Base-by-base conservation (phyloP, 1,140 invertebrate genomes). In the Periplaneta americana region DNA sequence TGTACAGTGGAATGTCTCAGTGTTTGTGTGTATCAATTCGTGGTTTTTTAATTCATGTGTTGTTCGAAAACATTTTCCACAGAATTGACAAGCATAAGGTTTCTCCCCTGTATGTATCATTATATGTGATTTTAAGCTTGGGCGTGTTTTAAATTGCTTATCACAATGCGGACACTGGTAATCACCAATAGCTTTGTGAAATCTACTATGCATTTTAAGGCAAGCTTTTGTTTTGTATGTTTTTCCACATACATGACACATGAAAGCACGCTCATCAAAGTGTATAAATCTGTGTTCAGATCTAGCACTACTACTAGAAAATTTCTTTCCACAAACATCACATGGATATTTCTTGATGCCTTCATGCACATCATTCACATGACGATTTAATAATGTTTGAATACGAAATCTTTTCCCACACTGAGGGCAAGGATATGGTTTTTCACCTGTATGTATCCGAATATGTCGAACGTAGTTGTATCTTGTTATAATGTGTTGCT, bases 401-500 rank as follows among this genome's bases (percentile, higher is more conserved):
- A 66, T 66, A 66, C 48, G 48, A n/a, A 97, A 97, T 11, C 92
- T 90, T 85, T 95, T 93, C 17, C 93, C 91, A 87, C 95, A 97
- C 81, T 90, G 88, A 28, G 84, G 83, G 77, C 88, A 89, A 18
- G 85, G 84, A 79, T 87, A 89, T 3, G 88, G 89, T 36, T 85
- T 86, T 48, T 89, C 87, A 89, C 34, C 93, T 83, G 87, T 93
- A 86, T 96, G 95, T 28, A 95, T 96, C 18, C 95, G 88, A 77
- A 95, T 88, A 85, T 96, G 96, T 87, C 97, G 97, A 36, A 93
- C 95, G 11, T 97, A 86, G 15, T 96, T 96, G 0, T 96, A 66
- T 11, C 48, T 66, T 28, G 48, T 66, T 2, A 66, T 28, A n/a
- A 66, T 86, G 79, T 89, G 89, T 84, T 92, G 92, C 0, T 89